phyloP scores from a whole-genome alignment of 2,797 vertebrate genomes.

The Sebastes cheni region DNA sequence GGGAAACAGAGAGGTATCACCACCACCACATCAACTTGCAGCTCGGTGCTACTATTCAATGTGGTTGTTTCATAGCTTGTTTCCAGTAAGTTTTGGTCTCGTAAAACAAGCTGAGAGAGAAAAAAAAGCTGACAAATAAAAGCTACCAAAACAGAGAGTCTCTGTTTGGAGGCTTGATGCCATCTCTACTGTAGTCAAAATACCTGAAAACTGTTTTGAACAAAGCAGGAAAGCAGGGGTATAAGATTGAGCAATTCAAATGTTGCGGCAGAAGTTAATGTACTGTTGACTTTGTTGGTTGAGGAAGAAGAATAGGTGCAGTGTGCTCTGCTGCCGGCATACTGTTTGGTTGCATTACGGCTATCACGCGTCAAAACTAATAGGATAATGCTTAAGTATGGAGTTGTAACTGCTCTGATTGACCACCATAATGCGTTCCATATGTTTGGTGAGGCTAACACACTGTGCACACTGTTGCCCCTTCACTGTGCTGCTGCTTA shows the following conservation, averaged over 20 bases:
- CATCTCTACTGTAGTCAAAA: slow-evolving; percentile 41
- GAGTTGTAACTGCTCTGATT: slow-evolving; percentile 44
- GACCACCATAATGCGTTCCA: slow-evolving; percentile 68
- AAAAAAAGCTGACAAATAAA: slow-evolving; percentile 1
- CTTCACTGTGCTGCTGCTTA: slow-evolving; percentile 30
- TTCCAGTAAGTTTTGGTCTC: slow-evolving; percentile 62
- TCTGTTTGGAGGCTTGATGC: slow-evolving; percentile 35
- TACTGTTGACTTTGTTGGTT: slow-evolving; percentile 40
- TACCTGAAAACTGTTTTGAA: slow-evolving; percentile 46
- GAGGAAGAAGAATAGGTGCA: slow-evolving; percentile 52
- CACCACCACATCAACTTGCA: slow-evolving; percentile 52
- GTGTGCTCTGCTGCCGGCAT: slow-evolving; percentile 47
- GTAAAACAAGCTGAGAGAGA: slow-evolving; percentile 34
- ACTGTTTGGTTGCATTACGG: slow-evolving; percentile 54
- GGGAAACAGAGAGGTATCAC: slow-evolving; percentile 25
- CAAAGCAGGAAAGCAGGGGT: background rate
- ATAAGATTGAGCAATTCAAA: slow-evolving; percentile 18
- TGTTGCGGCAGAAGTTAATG: slow-evolving; percentile 31
- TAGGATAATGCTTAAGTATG: slow-evolving; percentile 44
- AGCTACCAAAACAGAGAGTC: slow-evolving; percentile 18
- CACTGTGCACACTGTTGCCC: slow-evolving; percentile 38
- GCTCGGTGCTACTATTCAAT: slow-evolving; percentile 59
- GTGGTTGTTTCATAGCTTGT: slow-evolving; percentile 52
- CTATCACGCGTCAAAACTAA: slow-evolving; percentile 49
- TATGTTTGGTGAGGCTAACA: slow-evolving; percentile 33